These are phyloP conservation scores for Coecobrya sp. DNA, from an alignment of 2,888 invertebrate genomes.

Conservation along the genomic window DNA sequence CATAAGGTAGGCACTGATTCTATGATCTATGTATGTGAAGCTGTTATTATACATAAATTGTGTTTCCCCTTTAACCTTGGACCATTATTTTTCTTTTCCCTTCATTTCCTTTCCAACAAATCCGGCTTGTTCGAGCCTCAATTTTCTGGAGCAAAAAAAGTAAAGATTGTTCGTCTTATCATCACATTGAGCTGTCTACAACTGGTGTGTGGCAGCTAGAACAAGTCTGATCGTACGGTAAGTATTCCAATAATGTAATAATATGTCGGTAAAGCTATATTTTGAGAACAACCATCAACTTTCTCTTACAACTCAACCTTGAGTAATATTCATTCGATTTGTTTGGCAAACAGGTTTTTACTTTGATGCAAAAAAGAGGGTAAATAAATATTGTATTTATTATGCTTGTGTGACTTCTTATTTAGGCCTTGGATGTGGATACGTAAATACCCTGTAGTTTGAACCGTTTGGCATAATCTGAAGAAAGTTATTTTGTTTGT, in stretches of 20 bases:
- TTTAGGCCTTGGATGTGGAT: neutral
- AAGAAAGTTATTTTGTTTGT: no score
- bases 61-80: slow-evolving; percentile 9
- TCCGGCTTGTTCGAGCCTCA: neutral
- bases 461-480: no score
- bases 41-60: no score
- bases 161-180: neutral
- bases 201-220: neutral
- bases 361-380: neutral
- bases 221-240: neutral
- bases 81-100: slow-evolving; percentile 2
- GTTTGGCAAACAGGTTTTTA: neutral
- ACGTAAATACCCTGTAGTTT: neutral
- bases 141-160: neutral
- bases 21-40: no score
- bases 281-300: neutral
- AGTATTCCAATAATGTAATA: no score
- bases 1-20: no score
- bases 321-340: neutral
- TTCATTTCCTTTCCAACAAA: neutral
- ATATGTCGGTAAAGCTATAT: no score
- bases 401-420: slow-evolving; percentile 3
- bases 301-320: neutral
- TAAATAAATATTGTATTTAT: neutral
- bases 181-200: neutral